Conservation (phyloP, 2,888 invertebrate species). For the Apotomis turbidana region DNA sequence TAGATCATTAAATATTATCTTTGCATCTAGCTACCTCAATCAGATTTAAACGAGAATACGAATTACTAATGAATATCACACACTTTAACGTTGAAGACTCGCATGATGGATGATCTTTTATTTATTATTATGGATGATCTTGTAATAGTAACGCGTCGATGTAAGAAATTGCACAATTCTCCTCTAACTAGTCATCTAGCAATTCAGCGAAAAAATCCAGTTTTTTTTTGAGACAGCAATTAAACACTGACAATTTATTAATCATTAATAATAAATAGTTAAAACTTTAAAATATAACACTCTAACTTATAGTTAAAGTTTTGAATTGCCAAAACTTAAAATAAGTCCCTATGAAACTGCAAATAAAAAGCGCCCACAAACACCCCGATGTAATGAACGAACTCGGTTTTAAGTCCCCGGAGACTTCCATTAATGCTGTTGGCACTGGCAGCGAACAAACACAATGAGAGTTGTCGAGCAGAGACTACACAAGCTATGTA, state of each 20-base stretch:
- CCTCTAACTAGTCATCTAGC: constrained; percentile 57
- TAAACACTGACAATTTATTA: constrained; percentile 57
- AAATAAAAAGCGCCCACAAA: constrained; percentile 57
- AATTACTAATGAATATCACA: constrained; percentile 71
- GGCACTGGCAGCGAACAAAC: constrained; percentile 72
- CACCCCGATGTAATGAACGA: constrained; percentile 47
- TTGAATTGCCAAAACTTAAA: constrained; percentile 82
- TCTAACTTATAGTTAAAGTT: constrained; percentile 84
- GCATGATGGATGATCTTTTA: constrained; percentile 51
- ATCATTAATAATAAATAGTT: constrained; percentile 73
- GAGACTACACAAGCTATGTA: constrained; percentile 71
- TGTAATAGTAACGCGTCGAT: constrained; percentile 50
- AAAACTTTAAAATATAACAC: constrained; percentile 72
- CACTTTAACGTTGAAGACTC: constrained; percentile 71
- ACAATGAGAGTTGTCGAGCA: constrained; percentile 73
- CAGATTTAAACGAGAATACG: constrained; percentile 69
- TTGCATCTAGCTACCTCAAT: constrained; percentile 76
- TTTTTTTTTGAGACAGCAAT: constrained; percentile 69
- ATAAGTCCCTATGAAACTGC: constrained; percentile 77
- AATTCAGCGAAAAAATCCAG: constrained; percentile 59
- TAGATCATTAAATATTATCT: constrained; percentile 59
- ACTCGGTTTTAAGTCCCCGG: constrained; percentile 58
- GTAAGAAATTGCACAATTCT: constrained; percentile 60
- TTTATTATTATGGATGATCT: constrained; percentile 50
- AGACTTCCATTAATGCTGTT: constrained; percentile 74